Evolutionary conservation across 2,113 vertebrate species (phyloP), one percentile per base, ranked within the genome.

Genomic region (Trinectes maculatus): DNA sequence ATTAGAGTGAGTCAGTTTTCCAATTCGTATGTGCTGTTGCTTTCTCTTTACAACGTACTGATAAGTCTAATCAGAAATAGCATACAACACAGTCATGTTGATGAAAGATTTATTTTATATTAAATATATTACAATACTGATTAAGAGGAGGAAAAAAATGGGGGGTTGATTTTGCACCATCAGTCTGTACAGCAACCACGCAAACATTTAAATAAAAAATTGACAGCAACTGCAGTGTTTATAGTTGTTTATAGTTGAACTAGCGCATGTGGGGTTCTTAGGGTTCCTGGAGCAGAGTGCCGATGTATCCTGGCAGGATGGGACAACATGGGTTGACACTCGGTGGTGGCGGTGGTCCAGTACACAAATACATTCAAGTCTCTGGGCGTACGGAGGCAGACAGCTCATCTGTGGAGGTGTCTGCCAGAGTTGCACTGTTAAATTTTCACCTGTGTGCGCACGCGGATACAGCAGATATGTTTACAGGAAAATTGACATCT

Each of bases 71-170:
- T 40, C 43, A 69, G n/a, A 82, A 79, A 81, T 6, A 10, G 28
- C 33, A 44, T 12, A 58, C 51, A n/a, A 71, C 39, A 69, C 61
- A 47, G 18, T 31, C 55, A 58, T 89, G 81, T 92, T 74, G 87
- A 91, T 90, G 89, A 92, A 94, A 92, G 89, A 84, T 93, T 93
- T 91, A 93, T 94, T 92, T 94, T 92, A 87, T 93, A 93, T 92
- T 92, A 94, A 94, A 93, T 94, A 93, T 93, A 92, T 93, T 94
- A 93, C 92, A 94, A 92, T 92, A 93, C 90, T 91, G 86, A 91
- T 88, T 87, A 92, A 89, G 86, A 87, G 73, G 83, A 68, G 74
- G 78, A 73, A 57, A 79, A 84, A 87, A 83, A 90, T 90, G 91
- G 85, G 83, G 85, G 71, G 58, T 83, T 86, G 80, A 88, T 91